phyloP scores from a whole-genome alignment of 2,888 invertebrate species.

The Imbricaverruca yamaguchii region DNA sequence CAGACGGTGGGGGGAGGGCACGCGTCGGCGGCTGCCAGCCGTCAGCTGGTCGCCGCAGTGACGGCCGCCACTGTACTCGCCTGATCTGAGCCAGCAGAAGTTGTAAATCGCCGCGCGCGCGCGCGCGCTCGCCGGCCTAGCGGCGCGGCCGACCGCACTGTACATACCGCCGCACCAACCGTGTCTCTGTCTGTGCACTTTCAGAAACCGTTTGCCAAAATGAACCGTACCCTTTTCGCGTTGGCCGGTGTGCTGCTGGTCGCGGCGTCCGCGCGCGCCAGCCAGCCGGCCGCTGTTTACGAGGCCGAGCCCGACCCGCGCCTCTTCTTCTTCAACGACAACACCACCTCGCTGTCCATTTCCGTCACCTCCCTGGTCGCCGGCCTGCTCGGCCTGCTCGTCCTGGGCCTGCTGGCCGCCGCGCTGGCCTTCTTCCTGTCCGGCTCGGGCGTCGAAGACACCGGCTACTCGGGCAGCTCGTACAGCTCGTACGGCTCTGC shows the following conservation, averaged over 20 bases:
- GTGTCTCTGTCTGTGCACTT: background rate
- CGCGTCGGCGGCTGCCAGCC: background rate
- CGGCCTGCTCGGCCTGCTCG: constrained; percentile 13
- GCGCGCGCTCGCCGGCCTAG: background rate
- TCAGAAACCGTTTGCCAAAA: background rate
- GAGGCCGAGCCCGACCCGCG: constrained; percentile 29
- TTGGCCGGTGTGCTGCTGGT: background rate
- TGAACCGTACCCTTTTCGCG: constrained; percentile 14
- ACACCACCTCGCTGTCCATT: constrained; percentile 17
- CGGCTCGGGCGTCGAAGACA: background rate
- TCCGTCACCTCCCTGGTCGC: background rate
- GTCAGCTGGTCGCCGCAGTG: background rate
- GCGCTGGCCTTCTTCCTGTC: constrained; percentile 3
- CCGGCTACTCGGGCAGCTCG: background rate
- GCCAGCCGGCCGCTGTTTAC: background rate
- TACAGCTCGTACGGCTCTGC: constrained; percentile 9
- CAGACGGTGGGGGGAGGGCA: background rate
- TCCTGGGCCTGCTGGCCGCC: background rate
- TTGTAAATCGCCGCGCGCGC: background rate
- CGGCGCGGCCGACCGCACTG: background rate
- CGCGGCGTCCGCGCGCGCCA: background rate
- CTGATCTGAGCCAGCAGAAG: too few relatives aligned
- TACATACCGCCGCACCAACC: background rate
- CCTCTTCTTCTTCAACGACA: constrained; percentile 23
- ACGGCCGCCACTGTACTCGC: too few relatives aligned